These are phyloP conservation scores for Helicoverpa zea DNA, from an alignment of 1,140 invertebrate genomes.

Conservation along the genomic window DNA sequence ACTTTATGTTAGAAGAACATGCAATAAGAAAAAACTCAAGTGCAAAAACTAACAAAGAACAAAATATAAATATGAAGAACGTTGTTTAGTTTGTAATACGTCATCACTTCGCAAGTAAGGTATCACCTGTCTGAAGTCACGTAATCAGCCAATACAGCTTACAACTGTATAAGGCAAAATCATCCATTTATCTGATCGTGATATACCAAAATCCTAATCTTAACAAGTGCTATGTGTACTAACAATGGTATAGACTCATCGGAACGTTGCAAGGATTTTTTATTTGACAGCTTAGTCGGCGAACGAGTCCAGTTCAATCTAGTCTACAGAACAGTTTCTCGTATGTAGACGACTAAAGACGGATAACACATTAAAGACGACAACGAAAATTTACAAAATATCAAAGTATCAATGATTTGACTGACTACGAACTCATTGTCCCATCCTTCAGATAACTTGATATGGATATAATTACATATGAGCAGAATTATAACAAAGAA, in stretches of 20 bases:
- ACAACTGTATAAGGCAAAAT: background rate
- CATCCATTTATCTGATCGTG: slow-evolving; percentile 8
- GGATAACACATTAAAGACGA: no score
- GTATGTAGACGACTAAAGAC: no score
- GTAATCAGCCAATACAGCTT: slow-evolving; percentile 25
- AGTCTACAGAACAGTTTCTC: no score
- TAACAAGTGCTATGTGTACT: background rate
- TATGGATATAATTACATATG: slow-evolving; percentile 9
- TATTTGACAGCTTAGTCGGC: no score
- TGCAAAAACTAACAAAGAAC: slow-evolving; percentile 32
- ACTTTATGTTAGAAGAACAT: background rate
- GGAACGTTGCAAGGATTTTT: no score
- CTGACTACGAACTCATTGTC: no score
- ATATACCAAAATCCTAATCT: slow-evolving; percentile 2
- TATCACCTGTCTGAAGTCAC: slow-evolving; percentile 17
- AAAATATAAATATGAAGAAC: slow-evolving; percentile 19
- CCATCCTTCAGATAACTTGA: background rate
- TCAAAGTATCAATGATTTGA: no score
- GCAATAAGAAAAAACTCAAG: slow-evolving; percentile 21
- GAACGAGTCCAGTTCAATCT: no score
- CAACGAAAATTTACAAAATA: no score
- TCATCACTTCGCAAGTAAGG: slow-evolving; percentile 7
- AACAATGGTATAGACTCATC: background rate
- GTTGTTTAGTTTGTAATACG: slow-evolving; percentile 16
- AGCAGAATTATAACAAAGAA: slow-evolving; percentile 19